Evolutionary conservation across 1,140 invertebrate genomes (phyloP).

Genomic region (Pygmarrhopalites habei): DNA sequence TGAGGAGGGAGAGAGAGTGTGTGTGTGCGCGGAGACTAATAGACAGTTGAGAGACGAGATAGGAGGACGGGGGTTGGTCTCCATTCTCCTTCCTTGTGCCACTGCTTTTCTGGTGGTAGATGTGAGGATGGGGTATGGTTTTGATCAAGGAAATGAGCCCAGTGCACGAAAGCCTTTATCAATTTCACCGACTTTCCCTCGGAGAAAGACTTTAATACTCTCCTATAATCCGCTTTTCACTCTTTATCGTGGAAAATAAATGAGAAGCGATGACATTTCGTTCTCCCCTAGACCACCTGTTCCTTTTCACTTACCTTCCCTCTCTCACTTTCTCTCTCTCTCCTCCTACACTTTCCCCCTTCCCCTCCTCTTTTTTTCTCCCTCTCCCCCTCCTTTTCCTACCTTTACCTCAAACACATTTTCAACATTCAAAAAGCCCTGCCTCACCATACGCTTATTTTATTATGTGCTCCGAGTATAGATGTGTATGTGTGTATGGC

Average conservation of each 20-base stretch:
- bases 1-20: no score
- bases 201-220: constrained; percentile 36
- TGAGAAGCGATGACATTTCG: constrained; percentile 38
- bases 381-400: neutral
- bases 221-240: constrained; percentile 37
- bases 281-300: constrained; percentile 35
- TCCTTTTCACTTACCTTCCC: constrained; percentile 17
- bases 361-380: neutral
- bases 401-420: neutral
- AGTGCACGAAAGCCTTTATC: constrained; percentile 32
- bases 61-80: neutral
- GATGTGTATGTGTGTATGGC: no score
- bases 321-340: neutral
- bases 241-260: constrained; percentile 39
- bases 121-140: neutral
- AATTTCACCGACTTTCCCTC: constrained; percentile 36
- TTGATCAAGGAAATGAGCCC: constrained; percentile 21
- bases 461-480: no score
- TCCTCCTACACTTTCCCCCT: neutral
- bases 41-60: neutral
- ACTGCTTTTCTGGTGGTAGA: no score
- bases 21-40: no score
- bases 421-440: no score
- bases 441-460: no score
- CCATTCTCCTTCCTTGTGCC: no score